Percentiles rank a stretch among this genome's conserved stretches.
Evolutionary conservation across 2,113 vertebrate species (phyloP).

Genomic region (Tetraodon nigroviridis): DNA sequence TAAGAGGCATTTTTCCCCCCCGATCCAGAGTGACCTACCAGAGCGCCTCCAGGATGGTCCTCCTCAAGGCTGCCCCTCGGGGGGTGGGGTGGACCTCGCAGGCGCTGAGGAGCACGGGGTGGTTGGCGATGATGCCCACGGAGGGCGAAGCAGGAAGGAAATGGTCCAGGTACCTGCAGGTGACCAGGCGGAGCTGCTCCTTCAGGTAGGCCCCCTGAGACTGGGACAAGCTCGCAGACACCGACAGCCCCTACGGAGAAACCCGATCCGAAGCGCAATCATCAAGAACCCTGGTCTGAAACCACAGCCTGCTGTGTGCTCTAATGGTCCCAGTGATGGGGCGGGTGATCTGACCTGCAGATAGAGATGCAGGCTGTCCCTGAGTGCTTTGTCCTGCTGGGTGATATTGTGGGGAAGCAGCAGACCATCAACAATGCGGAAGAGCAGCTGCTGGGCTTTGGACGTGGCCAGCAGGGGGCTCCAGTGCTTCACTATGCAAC

Average conservation of each 20-base stretch:
- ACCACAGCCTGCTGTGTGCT: neutral
- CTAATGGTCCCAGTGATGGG: neutral
- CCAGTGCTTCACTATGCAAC: constrained; percentile 92
- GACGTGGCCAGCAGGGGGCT: constrained; percentile 88
- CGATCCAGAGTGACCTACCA: constrained; percentile 52
- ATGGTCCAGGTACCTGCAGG: constrained; percentile 85
- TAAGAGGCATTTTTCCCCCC: neutral
- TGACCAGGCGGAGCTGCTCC: constrained; percentile 83
- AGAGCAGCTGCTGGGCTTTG: constrained; percentile 89
- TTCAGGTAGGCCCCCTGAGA: constrained; percentile 82
- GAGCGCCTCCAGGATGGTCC: constrained; percentile 67
- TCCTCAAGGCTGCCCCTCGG: constrained; percentile 62
- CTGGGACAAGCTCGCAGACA: constrained; percentile 80
- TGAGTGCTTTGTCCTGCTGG: constrained; percentile 87
- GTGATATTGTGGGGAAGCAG: constrained; percentile 86
- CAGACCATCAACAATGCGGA: constrained; percentile 88
- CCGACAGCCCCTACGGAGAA: constrained; percentile 82
- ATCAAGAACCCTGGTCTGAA: neutral
- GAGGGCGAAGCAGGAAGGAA: constrained; percentile 82
- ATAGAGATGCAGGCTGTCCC: constrained; percentile 86
- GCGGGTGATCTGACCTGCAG: constrained; percentile 79
- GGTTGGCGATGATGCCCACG: constrained; percentile 66
- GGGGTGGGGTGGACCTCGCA: constrained; percentile 68
- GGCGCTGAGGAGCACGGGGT: constrained; percentile 84
- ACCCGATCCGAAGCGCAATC: neutral